Evolutionary conservation across 2,797 vertebrate genomes (phyloP).

Genomic region (Lepilemur septentrionalis): DNA sequence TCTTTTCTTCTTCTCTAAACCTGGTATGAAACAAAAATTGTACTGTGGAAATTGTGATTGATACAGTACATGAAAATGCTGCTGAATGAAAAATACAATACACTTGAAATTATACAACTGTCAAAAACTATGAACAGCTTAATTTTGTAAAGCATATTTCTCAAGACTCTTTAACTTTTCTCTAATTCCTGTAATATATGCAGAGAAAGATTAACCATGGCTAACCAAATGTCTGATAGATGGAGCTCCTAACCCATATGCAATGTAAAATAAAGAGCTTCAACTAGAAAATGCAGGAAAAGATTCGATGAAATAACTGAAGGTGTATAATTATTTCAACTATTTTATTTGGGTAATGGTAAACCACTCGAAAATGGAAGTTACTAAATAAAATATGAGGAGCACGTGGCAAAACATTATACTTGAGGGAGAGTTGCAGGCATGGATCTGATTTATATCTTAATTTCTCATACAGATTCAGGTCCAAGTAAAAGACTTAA

Average conservation of each 20-base stretch:
- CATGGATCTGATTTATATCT: neutral
- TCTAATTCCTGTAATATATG: neutral
- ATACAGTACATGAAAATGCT: neutral
- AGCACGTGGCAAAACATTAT: neutral
- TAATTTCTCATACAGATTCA: neutral
- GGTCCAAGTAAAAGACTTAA: neutral
- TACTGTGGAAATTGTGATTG: neutral
- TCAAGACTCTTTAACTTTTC: neutral
- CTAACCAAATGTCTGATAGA: neutral
- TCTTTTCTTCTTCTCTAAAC: neutral
- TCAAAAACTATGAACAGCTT: neutral
- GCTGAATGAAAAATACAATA: neutral
- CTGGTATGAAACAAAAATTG: neutral
- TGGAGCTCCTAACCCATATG: neutral
- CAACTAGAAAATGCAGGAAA: neutral
- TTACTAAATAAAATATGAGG: neutral
- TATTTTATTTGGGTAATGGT: neutral
- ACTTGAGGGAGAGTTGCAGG: neutral
- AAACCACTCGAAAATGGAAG: neutral
- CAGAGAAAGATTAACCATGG: neutral
- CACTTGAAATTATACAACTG: neutral
- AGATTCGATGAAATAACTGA: neutral
- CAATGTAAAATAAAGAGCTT: neutral
- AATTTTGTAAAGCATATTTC: neutral
- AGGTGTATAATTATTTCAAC: neutral